Evolutionary conservation across 1,140 invertebrate species (phyloP).

Genomic region (Drosophila sturtevanti): DNA sequence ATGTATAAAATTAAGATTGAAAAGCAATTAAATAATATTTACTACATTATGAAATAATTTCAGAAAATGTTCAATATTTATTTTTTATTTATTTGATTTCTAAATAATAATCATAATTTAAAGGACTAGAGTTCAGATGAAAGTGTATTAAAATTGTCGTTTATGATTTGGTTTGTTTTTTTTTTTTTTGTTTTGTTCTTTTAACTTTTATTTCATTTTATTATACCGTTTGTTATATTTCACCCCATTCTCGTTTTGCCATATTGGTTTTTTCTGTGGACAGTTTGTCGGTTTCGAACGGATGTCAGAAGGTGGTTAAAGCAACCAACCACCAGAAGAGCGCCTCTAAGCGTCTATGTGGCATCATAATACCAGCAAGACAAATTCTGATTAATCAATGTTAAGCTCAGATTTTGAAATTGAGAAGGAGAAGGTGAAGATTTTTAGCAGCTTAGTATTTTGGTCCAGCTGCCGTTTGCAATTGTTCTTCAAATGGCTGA

Average conservation of each 20-base stretch:
- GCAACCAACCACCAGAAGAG: not conserved
- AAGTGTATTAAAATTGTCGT: not conserved
- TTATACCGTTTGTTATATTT: conserved; percentile 25
- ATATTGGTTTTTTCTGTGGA: conserved; percentile 17
- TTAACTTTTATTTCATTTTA: conserved; percentile 1
- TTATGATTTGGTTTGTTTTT: too few species aligned
- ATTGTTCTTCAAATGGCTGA: conserved; percentile 61
- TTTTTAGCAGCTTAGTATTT: not conserved
- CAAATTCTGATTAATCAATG: conserved; percentile 62
- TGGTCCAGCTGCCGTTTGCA: conserved; percentile 49
- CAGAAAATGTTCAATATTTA: too few species aligned
- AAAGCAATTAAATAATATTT: too few species aligned
- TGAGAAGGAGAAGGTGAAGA: not conserved
- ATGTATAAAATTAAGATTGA: too few species aligned
- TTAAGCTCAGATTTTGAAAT: conserved; percentile 39
- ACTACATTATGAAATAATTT: too few species aligned
- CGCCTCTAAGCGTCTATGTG: not conserved
- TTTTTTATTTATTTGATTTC: too few species aligned
- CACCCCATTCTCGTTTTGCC: conserved; percentile 22
- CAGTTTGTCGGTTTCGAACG: conserved; percentile 12
- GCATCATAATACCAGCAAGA: conserved; percentile 32
- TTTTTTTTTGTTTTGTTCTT: not conserved
- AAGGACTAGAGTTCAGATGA: too few species aligned
- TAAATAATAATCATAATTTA: too few species aligned
- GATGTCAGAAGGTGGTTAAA: conserved; percentile 1